Conservation (phyloP, 2,888 invertebrate species). For the Habrosyne pyritoides region DNA sequence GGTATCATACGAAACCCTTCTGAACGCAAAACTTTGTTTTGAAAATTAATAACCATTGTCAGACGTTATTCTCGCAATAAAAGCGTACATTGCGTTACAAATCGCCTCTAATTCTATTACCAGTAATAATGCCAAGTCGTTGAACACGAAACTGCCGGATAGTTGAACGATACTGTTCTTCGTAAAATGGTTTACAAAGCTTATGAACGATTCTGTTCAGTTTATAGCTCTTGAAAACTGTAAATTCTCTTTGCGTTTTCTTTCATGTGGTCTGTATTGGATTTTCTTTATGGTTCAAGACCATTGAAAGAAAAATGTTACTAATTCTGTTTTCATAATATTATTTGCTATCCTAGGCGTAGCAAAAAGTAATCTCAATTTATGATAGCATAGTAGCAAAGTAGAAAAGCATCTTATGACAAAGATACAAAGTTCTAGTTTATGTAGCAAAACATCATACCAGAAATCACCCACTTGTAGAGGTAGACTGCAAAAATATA, state of each 20-base stretch:
- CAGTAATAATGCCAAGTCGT: conserved; percentile 3
- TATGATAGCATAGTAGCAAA: no score
- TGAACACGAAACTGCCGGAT: neutral
- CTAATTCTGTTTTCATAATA: no score
- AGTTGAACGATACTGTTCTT: conserved; percentile 4
- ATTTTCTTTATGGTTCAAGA: neutral
- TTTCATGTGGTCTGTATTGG: conserved; percentile 16
- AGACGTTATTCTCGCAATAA: neutral
- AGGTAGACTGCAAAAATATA: no score
- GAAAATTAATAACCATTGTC: neutral
- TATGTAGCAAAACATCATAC: no score
- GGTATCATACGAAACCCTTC: no score
- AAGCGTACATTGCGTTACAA: conserved; percentile 12
- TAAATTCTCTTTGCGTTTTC: conserved; percentile 12
- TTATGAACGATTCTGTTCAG: conserved; percentile 11
- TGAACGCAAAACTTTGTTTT: no score
- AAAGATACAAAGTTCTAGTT: no score
- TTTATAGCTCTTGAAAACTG: conserved; percentile 19
- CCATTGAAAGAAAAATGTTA: neutral
- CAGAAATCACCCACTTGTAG: no score
- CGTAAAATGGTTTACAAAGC: conserved; percentile 2
- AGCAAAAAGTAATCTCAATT: no score
- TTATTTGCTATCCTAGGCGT: no score
- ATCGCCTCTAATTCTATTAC: conserved; percentile 5
- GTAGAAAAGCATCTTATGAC: no score